Evolutionary conservation across 2,888 invertebrate species (phyloP), one percentile per base, ranked within the genome.

Genomic region (Leptopilina syphax): DNA sequence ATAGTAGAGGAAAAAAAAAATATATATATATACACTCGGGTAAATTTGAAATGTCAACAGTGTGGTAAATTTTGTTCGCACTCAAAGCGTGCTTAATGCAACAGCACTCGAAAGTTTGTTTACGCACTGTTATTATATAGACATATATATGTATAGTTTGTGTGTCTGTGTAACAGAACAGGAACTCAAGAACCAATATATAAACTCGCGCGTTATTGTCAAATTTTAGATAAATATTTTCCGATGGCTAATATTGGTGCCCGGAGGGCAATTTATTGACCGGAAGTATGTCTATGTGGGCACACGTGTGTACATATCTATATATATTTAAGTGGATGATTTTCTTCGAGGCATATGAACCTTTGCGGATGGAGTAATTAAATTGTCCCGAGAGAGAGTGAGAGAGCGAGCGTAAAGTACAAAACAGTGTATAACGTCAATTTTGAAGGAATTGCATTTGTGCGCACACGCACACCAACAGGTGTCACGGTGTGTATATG

Each of bases 371-470:
- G 9, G n/a, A 34, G 13, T 73, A 73, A 73, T 73, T 73, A 73
- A 73, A 18, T 13, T 57, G 34, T 9, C 7, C 7, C 34, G 34
- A 34, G 34, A 34, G 34, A 34, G 34, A 34, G 1, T 2, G 34
- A 34, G 34, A 34, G 34, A 34, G 34, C 1, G 9, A 60, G 73
- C 41, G 34, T 60, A 54, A 84, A 87, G 84, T 86, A 84, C 84
- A 83, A 84, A 86, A 83, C 83, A 82, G 60, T 79, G 82, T 60
- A 73, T 60, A 73, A 63, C 78, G 79, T 79, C 77, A 67, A 68
- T 34, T 77, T 18, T 77, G 41, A 68, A 65, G 50, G 77, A 82
- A 79, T 78, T 77, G 63, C 78, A 34, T 73, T 57, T 73, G 73
- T 57, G 73, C 73, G 41, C 73, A 60, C 41, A 60, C 73, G 57